Evolutionary conservation across 2,888 invertebrate species (phyloP).

Genomic region (Drosophila diplacantha): DNA sequence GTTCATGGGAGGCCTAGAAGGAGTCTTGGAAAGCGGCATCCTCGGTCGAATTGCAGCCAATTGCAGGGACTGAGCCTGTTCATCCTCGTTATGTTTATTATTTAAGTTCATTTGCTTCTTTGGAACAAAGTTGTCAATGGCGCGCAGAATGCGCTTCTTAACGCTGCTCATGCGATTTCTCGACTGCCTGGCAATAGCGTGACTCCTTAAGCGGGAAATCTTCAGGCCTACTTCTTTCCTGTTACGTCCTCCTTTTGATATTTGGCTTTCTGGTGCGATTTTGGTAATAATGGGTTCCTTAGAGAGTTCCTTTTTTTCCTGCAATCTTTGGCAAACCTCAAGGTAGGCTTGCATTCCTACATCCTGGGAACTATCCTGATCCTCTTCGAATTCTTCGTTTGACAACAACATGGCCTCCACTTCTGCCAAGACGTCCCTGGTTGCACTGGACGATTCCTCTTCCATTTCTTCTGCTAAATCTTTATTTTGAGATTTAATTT

Average conservation of each 20-base stretch:
- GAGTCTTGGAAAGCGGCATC: neutral
- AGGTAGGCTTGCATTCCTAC: neutral
- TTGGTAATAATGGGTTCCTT: neutral
- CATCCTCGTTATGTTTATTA: neutral
- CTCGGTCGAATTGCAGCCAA: neutral
- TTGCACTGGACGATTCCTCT: neutral
- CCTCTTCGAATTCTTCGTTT: constrained; percentile 2
- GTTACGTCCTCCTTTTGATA: neutral
- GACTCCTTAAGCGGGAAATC: constrained; percentile 54
- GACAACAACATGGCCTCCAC: constrained; percentile 35
- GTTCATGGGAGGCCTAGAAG: neutral
- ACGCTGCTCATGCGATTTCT: constrained; percentile 48
- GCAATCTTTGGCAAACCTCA: neutral
- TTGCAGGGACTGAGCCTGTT: neutral
- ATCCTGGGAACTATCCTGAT: neutral
- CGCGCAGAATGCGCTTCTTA: constrained; percentile 55
- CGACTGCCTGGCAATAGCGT: constrained; percentile 46
- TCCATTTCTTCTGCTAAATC: neutral
- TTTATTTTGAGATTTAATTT: neutral
- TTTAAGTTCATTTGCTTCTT: neutral
- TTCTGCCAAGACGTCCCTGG: constrained; percentile 29
- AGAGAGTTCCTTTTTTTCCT: neutral
- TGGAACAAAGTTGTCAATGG: constrained; percentile 27
- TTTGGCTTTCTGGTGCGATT: neutral
- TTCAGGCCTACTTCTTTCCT: neutral